Evolutionary conservation across 2,113 vertebrate species (phyloP).

Genomic region (Recurvirostra avosetta): DNA sequence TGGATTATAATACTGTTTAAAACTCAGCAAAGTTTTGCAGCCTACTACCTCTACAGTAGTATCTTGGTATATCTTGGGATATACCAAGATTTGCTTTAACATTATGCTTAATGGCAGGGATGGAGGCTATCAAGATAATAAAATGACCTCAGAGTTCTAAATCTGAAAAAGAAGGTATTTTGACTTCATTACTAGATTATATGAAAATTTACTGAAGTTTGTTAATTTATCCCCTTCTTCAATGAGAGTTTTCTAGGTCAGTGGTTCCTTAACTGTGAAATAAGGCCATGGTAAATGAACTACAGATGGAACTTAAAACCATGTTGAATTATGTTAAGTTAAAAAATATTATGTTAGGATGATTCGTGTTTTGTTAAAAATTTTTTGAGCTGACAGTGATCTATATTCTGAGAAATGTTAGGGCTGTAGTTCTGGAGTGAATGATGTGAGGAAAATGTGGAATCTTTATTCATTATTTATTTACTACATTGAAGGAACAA

Average conservation of each 20-base stretch:
- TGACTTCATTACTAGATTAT: background rate
- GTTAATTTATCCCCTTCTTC: background rate
- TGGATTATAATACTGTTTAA: background rate
- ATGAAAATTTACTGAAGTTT: conserved; percentile 11
- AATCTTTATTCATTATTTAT: background rate
- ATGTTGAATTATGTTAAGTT: background rate
- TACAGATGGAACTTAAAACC: background rate
- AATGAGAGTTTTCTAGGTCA: conserved; percentile 54
- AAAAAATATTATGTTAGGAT: background rate
- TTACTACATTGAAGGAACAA: background rate
- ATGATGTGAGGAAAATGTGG: background rate
- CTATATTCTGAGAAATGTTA: background rate
- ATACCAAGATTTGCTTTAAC: background rate
- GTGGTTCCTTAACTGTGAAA: background rate
- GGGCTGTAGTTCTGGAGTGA: background rate
- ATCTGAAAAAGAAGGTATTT: background rate
- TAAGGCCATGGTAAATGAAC: conserved; percentile 13
- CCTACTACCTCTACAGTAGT: background rate
- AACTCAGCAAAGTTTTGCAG: background rate
- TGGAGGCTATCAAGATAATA: background rate
- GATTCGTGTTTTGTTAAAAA: background rate
- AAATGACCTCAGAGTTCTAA: background rate
- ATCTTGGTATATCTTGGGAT: background rate
- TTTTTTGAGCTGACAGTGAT: background rate
- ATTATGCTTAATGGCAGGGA: background rate